Evolutionary conservation across 1,140 invertebrate genomes (phyloP), one percentile per base, ranked within the genome.

Genomic region (Drosophila simulans): DNA sequence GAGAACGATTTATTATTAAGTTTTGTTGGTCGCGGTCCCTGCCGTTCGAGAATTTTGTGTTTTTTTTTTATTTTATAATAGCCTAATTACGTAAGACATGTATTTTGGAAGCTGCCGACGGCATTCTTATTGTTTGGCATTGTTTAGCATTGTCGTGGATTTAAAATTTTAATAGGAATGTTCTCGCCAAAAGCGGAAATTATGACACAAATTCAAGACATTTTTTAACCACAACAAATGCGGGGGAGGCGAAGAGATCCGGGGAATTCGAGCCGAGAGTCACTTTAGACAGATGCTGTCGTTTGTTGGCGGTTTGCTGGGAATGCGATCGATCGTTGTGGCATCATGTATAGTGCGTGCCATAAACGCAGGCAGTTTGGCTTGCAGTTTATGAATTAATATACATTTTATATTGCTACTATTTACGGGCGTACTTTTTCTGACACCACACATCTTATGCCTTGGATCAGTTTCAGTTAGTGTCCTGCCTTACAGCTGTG

Each of bases 191-290:
- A 58, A 71, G 40, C 80, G 81, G 66, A 80, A 80, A 70, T 58
- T 69, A 80, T 80, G 81, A 84, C 81, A 86, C 77, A 85, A 62
- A 80, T 64, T 66, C 20, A 68, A 57, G 43, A 51, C 17, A 22
- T 64, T 63, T 64, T 31, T 43, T 40, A 73, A 73, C 34, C 40
- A 72, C 46, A 35, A 58, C 0, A 40, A 77, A 42, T 13, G 39
- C 57, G 54, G 46, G 20, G 39, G 22, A 34, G 39, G 20, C 11
- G 37, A 2, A 1, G 5, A 3, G 11, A 45, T 46, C 45, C 10
- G 45, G 45, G 42, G 40, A 3, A 45, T 11, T 45, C 17, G 42
- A 46, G 8, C 43, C 20, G 10, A 25, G 12, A n/a, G 25, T 56
- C 17, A 22, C 12, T 12, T 56, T 10, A 17, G 39, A 22, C 54